phyloP scores from a whole-genome alignment of 2,797 vertebrate genomes.

The Spinus olivaceus region DNA sequence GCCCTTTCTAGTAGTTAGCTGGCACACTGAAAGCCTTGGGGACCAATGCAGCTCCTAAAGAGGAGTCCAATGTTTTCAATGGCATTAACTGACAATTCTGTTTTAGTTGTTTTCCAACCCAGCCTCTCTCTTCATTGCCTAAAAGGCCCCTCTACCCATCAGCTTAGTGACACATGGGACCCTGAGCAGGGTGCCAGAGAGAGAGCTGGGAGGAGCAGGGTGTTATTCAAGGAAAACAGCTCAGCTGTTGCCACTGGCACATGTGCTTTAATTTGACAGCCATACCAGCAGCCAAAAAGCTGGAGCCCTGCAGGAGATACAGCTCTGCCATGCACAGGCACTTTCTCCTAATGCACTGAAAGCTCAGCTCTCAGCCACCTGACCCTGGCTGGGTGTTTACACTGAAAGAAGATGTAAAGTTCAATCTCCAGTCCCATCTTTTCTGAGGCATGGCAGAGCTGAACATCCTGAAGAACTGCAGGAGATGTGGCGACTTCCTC shows the following conservation, averaged over 20 bases:
- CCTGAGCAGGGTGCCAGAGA: neutral
- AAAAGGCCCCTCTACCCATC: neutral
- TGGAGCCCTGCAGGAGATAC: neutral
- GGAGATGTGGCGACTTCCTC: neutral
- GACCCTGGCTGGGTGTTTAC: neutral
- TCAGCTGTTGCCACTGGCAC: neutral
- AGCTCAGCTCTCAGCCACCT: neutral
- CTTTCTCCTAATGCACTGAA: neutral
- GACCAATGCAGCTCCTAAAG: neutral
- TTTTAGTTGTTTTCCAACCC: neutral
- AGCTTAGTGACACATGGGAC: neutral
- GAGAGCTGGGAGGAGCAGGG: neutral
- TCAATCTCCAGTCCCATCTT: neutral
- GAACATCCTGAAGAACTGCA: neutral
- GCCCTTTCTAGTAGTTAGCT: neutral
- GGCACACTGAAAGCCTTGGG: neutral
- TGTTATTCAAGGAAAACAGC: neutral
- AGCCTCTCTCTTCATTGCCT: neutral
- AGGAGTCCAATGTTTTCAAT: neutral
- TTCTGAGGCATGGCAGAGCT: neutral
- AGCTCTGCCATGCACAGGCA: fast-evolving
- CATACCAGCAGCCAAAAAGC: neutral
- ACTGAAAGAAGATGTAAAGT: fast-evolving
- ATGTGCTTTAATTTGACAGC: neutral
- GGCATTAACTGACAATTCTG: slow-evolving; percentile 1